Conservation (phyloP, 2,797 vertebrate species). For the Bovichtus diacanthus region DNA sequence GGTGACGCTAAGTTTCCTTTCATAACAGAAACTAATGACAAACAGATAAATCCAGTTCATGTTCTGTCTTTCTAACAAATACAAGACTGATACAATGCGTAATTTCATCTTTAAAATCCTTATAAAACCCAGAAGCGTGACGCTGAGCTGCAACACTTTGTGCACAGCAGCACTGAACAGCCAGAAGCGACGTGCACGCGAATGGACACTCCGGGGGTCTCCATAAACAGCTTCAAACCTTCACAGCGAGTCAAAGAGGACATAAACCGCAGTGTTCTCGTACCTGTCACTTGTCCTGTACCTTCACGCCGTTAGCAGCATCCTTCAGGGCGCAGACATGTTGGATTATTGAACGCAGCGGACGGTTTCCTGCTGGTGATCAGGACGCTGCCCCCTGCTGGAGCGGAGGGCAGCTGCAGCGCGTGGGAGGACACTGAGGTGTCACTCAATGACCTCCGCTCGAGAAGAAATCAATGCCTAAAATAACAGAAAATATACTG, state of each 20-base stretch:
- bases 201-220: accelerated
- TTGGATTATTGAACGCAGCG: constrained; percentile 52
- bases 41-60: too few species aligned
- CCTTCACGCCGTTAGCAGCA: constrained; percentile 72
- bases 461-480: too few species aligned
- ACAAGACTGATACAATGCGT: not conserved
- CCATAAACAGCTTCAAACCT: accelerated
- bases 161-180: not conserved
- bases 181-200: not conserved
- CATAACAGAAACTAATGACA: not conserved
- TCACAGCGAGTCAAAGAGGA: accelerated
- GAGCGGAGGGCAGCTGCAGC: constrained; percentile 57
- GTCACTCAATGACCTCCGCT: too few species aligned
- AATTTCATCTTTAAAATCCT: not conserved
- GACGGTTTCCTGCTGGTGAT: accelerated
- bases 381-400: constrained; percentile 54
- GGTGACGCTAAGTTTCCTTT: too few species aligned
- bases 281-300: constrained; percentile 57
- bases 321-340: constrained; percentile 81
- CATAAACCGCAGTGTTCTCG: accelerated
- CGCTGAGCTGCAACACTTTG: constrained; percentile 3
- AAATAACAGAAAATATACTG: too few species aligned
- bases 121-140: not conserved
- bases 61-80: not conserved
- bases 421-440: accelerated